phyloP scores from a whole-genome alignment of 2,797 vertebrate species.

The Notoglanidium macrostoma region DNA sequence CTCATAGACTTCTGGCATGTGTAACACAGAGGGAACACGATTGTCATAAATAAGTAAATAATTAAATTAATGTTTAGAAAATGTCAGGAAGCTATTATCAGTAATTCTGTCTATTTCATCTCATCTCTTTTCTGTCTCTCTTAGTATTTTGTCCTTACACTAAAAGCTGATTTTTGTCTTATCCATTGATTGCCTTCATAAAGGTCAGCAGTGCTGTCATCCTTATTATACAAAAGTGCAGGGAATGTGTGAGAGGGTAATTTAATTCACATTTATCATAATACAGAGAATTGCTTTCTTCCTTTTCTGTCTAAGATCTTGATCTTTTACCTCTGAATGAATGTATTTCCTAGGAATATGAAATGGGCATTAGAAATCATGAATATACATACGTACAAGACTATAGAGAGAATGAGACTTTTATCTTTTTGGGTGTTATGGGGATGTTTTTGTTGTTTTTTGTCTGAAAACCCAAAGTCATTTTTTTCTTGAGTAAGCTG shows the following conservation, averaged over 20 bases:
- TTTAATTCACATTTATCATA: constrained; percentile 23
- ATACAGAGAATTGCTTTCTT: constrained; percentile 1
- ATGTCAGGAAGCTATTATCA: neutral
- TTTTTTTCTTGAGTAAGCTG: neutral
- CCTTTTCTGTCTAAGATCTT: constrained; percentile 1
- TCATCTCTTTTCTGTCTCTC: neutral
- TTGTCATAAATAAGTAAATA: neutral
- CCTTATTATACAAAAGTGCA: neutral
- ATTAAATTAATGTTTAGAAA: neutral
- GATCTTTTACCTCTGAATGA: constrained; percentile 12
- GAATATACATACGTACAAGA: neutral
- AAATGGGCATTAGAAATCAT: neutral
- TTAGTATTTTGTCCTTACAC: neutral
- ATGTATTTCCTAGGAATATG: neutral
- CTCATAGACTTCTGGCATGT: neutral
- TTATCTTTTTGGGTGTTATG: neutral
- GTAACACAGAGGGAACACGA: neutral
- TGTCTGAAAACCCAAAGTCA: neutral
- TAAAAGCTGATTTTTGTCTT: neutral
- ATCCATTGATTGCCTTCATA: constrained; percentile 14
- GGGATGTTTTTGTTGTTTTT: neutral
- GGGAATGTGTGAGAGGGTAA: constrained; percentile 23
- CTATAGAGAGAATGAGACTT: neutral
- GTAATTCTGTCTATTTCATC: neutral
- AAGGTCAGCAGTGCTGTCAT: constrained; percentile 5